Percentiles rank a stretch among this genome's conserved stretches.
Conservation (phyloP, 2,888 invertebrate species). For the Dolichomitus sp. region DNA sequence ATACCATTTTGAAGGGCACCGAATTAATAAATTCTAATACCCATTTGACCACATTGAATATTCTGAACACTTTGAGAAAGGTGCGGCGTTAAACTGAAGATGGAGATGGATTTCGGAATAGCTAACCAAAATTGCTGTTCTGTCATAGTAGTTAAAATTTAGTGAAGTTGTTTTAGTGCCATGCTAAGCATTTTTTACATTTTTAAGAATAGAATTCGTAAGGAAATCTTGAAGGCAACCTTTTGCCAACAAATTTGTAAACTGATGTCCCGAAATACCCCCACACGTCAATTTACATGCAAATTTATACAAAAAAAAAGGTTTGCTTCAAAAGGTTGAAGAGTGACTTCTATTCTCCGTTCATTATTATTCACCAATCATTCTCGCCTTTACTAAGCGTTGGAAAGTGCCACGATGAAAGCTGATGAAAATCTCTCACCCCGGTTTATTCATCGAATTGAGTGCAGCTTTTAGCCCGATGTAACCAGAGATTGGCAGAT, state of each 20-base stretch:
- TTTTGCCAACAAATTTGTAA: background rate
- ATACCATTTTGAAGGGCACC: background rate
- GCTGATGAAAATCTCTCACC: constrained; percentile 61
- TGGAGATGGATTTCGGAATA: too few species aligned
- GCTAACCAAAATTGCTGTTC: too few species aligned
- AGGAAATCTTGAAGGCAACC: background rate
- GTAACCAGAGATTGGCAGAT: constrained; percentile 72
- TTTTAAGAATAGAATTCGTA: background rate
- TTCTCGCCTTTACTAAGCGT: background rate
- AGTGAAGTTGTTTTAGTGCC: background rate
- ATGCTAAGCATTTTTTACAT: background rate
- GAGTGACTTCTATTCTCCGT: background rate
- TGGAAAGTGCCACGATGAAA: constrained; percentile 1
- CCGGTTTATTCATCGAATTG: constrained; percentile 70
- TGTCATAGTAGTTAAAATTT: background rate
- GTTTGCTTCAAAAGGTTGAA: background rate
- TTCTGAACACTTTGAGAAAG: too few species aligned
- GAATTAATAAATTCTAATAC: too few species aligned
- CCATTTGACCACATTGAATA: too few species aligned
- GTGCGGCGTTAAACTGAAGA: too few species aligned
- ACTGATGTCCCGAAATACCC: background rate
- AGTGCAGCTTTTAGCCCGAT: constrained; percentile 73
- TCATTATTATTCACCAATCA: background rate
- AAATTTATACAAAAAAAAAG: background rate
- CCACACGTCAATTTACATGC: background rate